Conservation (phyloP, 37 sponge, comb jelly and placozoan species). For the Oopsacas minuta region DNA sequence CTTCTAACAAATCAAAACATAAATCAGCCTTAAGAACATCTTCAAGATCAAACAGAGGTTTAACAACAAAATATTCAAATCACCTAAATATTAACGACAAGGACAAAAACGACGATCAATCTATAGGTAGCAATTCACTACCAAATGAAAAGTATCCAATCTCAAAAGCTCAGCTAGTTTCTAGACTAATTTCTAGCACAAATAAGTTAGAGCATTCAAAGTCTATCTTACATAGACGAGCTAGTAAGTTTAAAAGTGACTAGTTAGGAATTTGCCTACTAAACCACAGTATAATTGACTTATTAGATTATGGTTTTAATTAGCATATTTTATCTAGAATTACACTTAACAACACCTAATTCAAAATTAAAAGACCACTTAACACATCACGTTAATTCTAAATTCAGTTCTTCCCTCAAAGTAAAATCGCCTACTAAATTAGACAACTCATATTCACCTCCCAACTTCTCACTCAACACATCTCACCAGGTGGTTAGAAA, state of each 20-base stretch:
- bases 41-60: slow-evolving; percentile 2
- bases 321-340: neutral
- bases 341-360: neutral
- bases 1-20: neutral
- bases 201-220: neutral
- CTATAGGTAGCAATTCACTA: too few relatives aligned
- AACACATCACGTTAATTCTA: neutral
- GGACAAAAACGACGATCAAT: too few relatives aligned
- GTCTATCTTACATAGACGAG: neutral
- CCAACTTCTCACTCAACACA: too few relatives aligned
- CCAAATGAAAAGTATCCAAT: neutral
- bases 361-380: neutral
- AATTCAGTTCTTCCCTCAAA: neutral
- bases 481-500: too few relatives aligned
- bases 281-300: too few relatives aligned
- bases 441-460: neutral
- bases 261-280: too few relatives aligned
- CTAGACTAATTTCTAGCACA: neutral
- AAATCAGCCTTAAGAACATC: neutral
- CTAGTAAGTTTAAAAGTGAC: neutral
- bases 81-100: neutral
- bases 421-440: neutral
- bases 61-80: neutral
- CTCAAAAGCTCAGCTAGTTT: neutral
- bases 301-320: too few relatives aligned